Conservation (phyloP, 2,113 vertebrate genomes). For the Phrynocephalus versicolor region DNA sequence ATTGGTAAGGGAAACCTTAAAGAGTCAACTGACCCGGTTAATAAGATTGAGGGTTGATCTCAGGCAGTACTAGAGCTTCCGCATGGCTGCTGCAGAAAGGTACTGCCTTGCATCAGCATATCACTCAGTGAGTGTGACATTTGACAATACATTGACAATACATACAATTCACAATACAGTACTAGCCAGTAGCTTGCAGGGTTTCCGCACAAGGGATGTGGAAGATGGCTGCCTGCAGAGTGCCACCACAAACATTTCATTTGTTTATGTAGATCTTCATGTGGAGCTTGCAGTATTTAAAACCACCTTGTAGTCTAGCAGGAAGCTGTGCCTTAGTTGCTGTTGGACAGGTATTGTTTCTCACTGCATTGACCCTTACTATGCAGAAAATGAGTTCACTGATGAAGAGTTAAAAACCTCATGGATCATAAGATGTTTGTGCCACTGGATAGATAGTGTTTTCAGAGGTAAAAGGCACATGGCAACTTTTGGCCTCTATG, state of each 20-base stretch:
- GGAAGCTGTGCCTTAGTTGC: neutral
- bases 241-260: neutral
- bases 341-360: neutral
- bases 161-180: no score
- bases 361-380: no score
- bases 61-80: neutral
- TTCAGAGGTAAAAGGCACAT: neutral
- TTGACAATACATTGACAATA: neutral
- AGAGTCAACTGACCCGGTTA: neutral
- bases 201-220: neutral
- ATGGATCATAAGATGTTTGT: neutral
- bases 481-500: neutral
- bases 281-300: neutral
- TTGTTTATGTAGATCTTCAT: neutral
- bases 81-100: neutral
- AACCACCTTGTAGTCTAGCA: neutral
- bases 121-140: neutral
- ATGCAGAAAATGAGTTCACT: neutral
- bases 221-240: neutral
- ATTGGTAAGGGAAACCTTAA: neutral
- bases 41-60: neutral
- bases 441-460: neutral
- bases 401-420: neutral
- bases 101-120: neutral
- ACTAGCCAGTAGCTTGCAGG: neutral